Evolutionary conservation across 1,140 invertebrate genomes (phyloP).

Genomic region (Scaptomyza montana): DNA sequence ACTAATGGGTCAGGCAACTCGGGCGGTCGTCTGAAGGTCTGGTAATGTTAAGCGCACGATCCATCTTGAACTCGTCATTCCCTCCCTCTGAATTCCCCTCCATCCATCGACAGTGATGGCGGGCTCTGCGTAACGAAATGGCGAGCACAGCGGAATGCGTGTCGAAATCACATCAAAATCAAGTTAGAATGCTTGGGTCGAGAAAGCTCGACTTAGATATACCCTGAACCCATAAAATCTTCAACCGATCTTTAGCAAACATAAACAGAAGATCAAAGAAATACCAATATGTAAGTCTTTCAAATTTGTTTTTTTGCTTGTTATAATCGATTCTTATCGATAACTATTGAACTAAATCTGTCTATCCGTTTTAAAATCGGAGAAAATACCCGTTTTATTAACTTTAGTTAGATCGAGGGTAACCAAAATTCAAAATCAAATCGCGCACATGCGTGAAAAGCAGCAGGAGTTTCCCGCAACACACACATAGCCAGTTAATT

Average conservation of each 20-base stretch:
- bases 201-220: too few species aligned
- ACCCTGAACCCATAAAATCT: too few species aligned
- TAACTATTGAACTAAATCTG: too few species aligned
- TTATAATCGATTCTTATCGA: too few species aligned
- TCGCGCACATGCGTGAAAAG: constrained; percentile 73
- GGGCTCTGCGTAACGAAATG: constrained; percentile 64
- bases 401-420: too few species aligned
- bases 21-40: constrained; percentile 41
- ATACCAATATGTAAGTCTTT: too few species aligned
- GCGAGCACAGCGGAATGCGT: constrained; percentile 71
- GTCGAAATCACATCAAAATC: constrained; percentile 46
- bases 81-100: not conserved
- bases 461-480: constrained; percentile 56
- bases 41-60: constrained; percentile 43
- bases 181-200: not conserved
- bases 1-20: constrained; percentile 34
- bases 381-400: too few species aligned
- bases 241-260: too few species aligned
- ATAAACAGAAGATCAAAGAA: too few species aligned
- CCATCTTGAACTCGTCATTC: constrained; percentile 60
- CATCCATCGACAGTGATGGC: constrained; percentile 48
- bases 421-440: constrained; percentile 36
- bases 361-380: too few species aligned
- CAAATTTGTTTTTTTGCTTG: too few species aligned
- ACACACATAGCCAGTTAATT: constrained; percentile 7